phyloP scores from a whole-genome alignment of 2,888 invertebrate species.

The Pristionchus japonicus region DNA sequence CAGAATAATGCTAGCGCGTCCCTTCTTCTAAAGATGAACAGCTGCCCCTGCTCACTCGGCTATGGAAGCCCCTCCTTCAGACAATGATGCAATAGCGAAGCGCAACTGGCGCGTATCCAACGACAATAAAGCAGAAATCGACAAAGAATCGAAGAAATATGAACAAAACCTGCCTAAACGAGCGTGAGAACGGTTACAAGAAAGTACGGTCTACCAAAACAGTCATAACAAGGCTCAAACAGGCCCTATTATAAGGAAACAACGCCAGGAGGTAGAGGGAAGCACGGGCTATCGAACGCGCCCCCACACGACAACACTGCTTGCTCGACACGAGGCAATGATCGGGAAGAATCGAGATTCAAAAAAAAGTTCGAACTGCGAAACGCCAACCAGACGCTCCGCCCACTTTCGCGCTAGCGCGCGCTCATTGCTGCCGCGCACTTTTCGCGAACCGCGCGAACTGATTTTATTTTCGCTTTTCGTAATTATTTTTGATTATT shows the following conservation, averaged over 20 bases:
- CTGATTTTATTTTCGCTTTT: background rate
- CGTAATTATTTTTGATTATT: background rate
- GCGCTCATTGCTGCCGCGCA: background rate
- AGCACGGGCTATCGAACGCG: background rate
- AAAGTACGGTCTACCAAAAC: background rate
- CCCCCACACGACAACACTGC: background rate
- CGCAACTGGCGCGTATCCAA: background rate
- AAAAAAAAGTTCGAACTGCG: constrained; percentile 29
- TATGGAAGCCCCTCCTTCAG: background rate
- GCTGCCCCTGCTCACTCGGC: background rate
- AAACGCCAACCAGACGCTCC: constrained; percentile 3
- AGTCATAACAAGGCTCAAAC: background rate
- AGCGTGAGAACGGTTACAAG: background rate
- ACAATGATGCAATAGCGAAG: constrained; percentile 15
- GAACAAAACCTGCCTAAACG: background rate
- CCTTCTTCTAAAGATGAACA: constrained; percentile 7
- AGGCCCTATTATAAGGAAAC: background rate
- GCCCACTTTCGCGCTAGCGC: background rate
- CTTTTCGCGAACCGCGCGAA: background rate
- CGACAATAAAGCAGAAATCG: background rate
- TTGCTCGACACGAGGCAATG: background rate
- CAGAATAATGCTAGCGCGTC: constrained; percentile 2
- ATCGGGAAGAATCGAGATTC: background rate
- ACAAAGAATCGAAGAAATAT: background rate
- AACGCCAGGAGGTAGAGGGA: background rate